Base-by-base conservation (phyloP, 1,140 invertebrate genomes). In the Hydropsyche tenuis region DNA sequence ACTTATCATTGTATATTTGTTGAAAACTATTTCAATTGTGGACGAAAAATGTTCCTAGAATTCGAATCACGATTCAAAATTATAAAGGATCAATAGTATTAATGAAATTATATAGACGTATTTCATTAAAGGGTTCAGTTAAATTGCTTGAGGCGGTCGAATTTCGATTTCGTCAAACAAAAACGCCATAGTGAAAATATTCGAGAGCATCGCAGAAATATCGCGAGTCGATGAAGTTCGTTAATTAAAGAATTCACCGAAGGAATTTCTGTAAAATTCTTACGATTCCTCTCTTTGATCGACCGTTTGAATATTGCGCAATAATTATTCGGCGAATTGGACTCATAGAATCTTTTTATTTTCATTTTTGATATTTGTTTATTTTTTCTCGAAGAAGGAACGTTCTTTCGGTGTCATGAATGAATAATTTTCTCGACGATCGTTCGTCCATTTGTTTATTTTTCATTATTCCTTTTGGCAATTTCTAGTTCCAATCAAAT, bases 401-500 rank as follows among this genome's bases (percentile, higher is more conserved):
- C 48, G 48, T 20, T 53, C 48, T 9, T 37, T 37, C 30, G 9
- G 9, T 37, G 9, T 37, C 9, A 9, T 37, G 3, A 9, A 9
- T 9, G 30, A 3, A 9, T 37, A 37, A 37, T 37, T 4, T 37
- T 37, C 48, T 7, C n/a, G 48, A 18, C 48, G 48, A 60, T 23
- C 20, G 51, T 22, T 27, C 20, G 22, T 60, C n/a, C n/a, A n/a
- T 60, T 60, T 60, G 12, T 60, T 60, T 56, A 9, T 37, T 37
- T 37, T 37, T 37, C 30, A 37, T 56, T 22, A 56, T 56, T 23
- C 23, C 56, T 25, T 60, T 60, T 60, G 56, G 18, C 56, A 22
- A 60, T 60, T 60, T 60, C 56, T 60, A 60, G 56, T 60, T 60
- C 23, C 56, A 7, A 68, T 66, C 56, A 23, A 77, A 77, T 77